Percentiles rank a stretch among this genome's conserved stretches.
Conservation (phyloP, 2,113 vertebrate genomes). For the Cheilinus undulatus region DNA sequence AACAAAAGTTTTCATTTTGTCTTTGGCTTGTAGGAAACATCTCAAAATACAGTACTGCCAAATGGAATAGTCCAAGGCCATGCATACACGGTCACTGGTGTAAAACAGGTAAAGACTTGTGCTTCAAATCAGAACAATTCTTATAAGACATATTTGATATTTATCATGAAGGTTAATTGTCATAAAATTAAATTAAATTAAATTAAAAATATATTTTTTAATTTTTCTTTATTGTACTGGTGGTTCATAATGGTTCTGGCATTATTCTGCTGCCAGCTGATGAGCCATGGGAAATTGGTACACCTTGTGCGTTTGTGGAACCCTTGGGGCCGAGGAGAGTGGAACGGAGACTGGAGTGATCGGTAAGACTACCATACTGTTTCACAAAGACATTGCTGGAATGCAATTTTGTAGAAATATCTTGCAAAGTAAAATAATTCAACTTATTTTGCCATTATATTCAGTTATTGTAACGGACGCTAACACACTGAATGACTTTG, state of each 20-base stretch:
- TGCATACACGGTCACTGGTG: slow-evolving; percentile 87
- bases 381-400: neutral
- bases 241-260: no score
- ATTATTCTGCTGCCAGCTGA: slow-evolving; percentile 72
- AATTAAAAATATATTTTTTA: no score
- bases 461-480: no score
- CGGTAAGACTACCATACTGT: slow-evolving; percentile 68
- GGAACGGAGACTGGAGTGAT: slow-evolving; percentile 90
- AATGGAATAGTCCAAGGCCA: slow-evolving; percentile 87
- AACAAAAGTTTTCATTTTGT: no score
- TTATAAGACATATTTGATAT: no score
- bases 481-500: no score
- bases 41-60: slow-evolving; percentile 42
- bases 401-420: neutral
- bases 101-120: slow-evolving; percentile 81
- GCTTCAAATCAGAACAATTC: no score
- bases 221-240: no score
- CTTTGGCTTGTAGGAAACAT: slow-evolving; percentile 54
- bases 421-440: no score
- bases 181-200: no score
- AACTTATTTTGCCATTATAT: no score
- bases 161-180: no score
- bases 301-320: slow-evolving; percentile 87
- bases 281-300: slow-evolving; percentile 70
- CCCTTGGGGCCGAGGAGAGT: slow-evolving; percentile 87